Base-by-base conservation (phyloP, 2,797 vertebrate species). In the Myotis planiceps region DNA sequence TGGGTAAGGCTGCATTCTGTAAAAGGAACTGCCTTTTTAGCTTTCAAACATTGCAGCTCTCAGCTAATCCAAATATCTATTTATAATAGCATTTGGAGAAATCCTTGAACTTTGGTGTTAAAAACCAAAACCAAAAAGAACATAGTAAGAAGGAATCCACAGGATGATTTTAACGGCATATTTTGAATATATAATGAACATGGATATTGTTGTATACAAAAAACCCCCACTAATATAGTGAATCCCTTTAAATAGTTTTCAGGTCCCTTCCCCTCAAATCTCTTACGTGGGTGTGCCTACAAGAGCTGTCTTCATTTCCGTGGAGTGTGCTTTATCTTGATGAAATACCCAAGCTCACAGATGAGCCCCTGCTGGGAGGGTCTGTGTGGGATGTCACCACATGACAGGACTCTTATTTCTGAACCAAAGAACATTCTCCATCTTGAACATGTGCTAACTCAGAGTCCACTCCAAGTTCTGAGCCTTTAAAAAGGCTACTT, bases 401-500 rank as follows among this genome's bases (percentile, higher is more conserved):
- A 25, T 92, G 91, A 74, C 49, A 25, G 49, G 3, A 2, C 55
- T 82, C 15, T 55, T 96, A 80, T 90, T 95, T 94, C 78, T 8
- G 21, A 97, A 42, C 39, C 69, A 72, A 68, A 94, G 71, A 63
- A 76, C 32, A n/a, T 49, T 71, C 58, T 90, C 83, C 29, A 15
- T 84, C 19, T 84, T 58, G 13, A 7, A 23, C 42, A 75, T 63
- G 37, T 76, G 37, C 58, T 69, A 79, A 93, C 78, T 93, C 85
- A 23, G 88, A 86, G 69, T 92, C 63, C 58, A 76, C 13, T 71
- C 25, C 39, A 79, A 74, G 45, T 84, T 71, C 68, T 60, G 68
- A 93, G n/a, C 6, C 75, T 92, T 86, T 76, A 85, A 82, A 86
- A 51, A 89, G 29, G 32, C 18, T 79, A 27, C n/a, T 88, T 96